These are phyloP conservation scores for Scartelaos histophorus DNA, from an alignment of 2,113 vertebrate species.

Conservation along the genomic window DNA sequence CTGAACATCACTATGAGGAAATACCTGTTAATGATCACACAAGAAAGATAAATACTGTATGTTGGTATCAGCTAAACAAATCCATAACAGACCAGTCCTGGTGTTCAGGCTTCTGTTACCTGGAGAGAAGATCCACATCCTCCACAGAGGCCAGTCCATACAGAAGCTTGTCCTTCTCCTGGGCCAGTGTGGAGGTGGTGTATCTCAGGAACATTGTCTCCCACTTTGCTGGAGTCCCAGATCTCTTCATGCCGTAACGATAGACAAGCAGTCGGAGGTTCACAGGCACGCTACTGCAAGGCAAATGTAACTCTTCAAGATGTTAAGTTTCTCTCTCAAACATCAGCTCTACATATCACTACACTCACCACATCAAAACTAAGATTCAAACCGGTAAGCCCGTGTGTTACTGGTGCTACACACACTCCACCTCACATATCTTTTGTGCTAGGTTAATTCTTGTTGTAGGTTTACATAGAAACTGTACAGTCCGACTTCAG, in stretches of 20 bases:
- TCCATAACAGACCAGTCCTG: too few relatives aligned
- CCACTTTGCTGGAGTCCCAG: slow-evolving; percentile 79
- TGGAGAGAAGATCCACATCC: slow-evolving; percentile 79
- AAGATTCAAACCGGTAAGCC: too few relatives aligned
- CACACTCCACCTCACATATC: too few relatives aligned
- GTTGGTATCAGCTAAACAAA: too few relatives aligned
- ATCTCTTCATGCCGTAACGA: slow-evolving; percentile 90
- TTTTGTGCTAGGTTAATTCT: too few relatives aligned
- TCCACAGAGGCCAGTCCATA: slow-evolving; percentile 90
- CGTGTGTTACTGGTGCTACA: too few relatives aligned
- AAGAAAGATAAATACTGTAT: too few relatives aligned
- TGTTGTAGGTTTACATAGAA: too few relatives aligned
- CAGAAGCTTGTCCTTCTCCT: slow-evolving; percentile 96
- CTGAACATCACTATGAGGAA: not conserved
- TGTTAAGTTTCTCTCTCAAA: too few relatives aligned
- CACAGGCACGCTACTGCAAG: slow-evolving; percentile 74
- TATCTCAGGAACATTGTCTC: slow-evolving; percentile 84
- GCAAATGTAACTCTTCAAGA: not conserved
- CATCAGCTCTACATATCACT: too few relatives aligned
- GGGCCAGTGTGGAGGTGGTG: slow-evolving; percentile 80
- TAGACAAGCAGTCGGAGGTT: slow-evolving; percentile 92
- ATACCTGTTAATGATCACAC: not conserved
- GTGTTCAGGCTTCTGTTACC: slow-evolving; percentile 66
- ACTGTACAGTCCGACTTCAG: too few relatives aligned
- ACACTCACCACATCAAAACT: too few relatives aligned